Percentiles rank a stretch among this genome's conserved stretches.
phyloP scores from a whole-genome alignment of 2,888 invertebrate species.

The Helicoverpa assulta region DNA sequence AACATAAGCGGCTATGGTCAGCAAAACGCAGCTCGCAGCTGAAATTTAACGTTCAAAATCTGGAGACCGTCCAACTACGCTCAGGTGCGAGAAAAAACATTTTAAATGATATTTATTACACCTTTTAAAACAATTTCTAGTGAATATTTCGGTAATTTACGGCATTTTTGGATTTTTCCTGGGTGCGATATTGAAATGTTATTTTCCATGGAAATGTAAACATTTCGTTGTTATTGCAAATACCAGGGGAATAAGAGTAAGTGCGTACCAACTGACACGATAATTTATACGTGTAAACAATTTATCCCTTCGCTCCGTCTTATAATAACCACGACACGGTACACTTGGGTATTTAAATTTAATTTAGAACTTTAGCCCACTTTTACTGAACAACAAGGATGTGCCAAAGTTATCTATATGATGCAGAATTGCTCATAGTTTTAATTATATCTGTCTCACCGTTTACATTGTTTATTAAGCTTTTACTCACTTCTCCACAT shows the following conservation, averaged over 20 bases:
- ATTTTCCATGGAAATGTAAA: slow-evolving; percentile 52
- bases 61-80: slow-evolving; percentile 68
- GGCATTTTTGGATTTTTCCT: slow-evolving; percentile 49
- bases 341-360: slow-evolving; percentile 49
- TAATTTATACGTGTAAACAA: slow-evolving; percentile 56
- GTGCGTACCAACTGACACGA: slow-evolving; percentile 41
- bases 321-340: slow-evolving; percentile 50
- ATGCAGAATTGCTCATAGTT: slow-evolving; percentile 27
- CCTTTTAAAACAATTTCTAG: slow-evolving; percentile 68
- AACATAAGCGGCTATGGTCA: slow-evolving; percentile 61
- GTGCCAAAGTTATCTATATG: slow-evolving; percentile 33
- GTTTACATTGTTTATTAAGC: slow-evolving; percentile 12
- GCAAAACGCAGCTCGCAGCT: slow-evolving; percentile 51
- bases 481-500: background rate
- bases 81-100: slow-evolving; percentile 74
- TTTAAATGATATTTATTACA: slow-evolving; percentile 68
- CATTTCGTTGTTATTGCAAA: slow-evolving; percentile 46
- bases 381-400: slow-evolving; percentile 46
- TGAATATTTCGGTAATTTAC: slow-evolving; percentile 67
- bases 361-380: slow-evolving; percentile 56
- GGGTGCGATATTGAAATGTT: slow-evolving; percentile 34
- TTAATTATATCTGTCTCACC: slow-evolving; percentile 25
- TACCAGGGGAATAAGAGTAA: slow-evolving; percentile 36
- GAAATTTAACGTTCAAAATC: slow-evolving; percentile 59
- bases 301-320: slow-evolving; percentile 54